Base-by-base conservation (phyloP, 1,140 invertebrate genomes). In the Batillaria attramentaria region DNA sequence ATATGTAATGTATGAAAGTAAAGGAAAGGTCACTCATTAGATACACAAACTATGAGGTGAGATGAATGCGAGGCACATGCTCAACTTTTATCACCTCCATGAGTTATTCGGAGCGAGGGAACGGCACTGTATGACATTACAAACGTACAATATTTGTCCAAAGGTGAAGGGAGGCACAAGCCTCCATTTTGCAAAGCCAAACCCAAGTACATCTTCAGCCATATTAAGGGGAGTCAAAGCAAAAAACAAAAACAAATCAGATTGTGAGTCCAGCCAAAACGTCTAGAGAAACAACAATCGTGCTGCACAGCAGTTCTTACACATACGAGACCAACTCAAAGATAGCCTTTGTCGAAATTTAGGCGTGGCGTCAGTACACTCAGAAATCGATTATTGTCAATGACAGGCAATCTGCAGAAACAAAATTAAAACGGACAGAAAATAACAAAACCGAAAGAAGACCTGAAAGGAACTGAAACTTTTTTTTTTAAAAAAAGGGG, bases 301-400 rank as follows among this genome's bases (percentile, higher is more conserved):
- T 2, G n/a, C 54, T 31, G 24, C 50, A 75, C 50, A 75, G 42
- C 73, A 57, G 31, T 2, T 74, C 73, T 75, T 75, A 75, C 73
- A 42, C 18, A 39, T 6, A 54, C 33, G 37, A 35, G 13, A 18
- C 68, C 24, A 39, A 33, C 42, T 75, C 73, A 75, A 62, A 75
- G 73, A 75, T 75, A 75, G 73, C 73, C 73, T 65, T 75, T 75
- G 73, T 75, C 73, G 73, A 62, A 28, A 75, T 75, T 75, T 57
- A 75, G 73, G 20, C 73, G 73, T n/a, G 73, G 73, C 13, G 73
- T 75, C 73, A 75, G 73, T 42, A 75, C 73, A 57, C 73, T 75
- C 73, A 75, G 73, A 75, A 75, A 75, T 75, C 57, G 73, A 75
- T 62, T 75, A 75, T 75, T 75, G 73, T 75, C 73, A 75, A 75